These are phyloP conservation scores for Aulostomus chinensis DNA, from an alignment of 2,797 vertebrate genomes.

Conservation along the genomic window DNA sequence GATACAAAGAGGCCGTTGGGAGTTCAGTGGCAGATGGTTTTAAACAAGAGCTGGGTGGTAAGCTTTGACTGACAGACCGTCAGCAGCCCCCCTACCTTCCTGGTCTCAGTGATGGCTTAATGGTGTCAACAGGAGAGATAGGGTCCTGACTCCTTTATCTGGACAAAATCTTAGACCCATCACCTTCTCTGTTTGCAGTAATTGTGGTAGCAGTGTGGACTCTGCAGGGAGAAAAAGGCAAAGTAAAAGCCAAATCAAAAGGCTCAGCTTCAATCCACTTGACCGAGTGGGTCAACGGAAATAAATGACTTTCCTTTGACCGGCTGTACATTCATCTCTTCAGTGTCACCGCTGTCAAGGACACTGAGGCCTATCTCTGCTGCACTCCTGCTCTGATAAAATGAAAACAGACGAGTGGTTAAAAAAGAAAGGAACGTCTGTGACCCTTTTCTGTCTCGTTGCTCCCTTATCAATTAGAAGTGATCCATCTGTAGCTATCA, in stretches of 20 bases:
- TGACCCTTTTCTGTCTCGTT: slow-evolving; percentile 19
- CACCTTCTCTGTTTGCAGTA: slow-evolving; percentile 83
- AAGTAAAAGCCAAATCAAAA: slow-evolving; percentile 79
- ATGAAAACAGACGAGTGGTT: slow-evolving; percentile 61
- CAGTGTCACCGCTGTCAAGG: slow-evolving; percentile 79
- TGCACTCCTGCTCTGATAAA: slow-evolving; percentile 57
- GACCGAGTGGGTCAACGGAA: slow-evolving; percentile 84
- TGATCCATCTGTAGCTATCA: background rate
- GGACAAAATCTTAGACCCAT: slow-evolving; percentile 76
- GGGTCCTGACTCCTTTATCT: slow-evolving; percentile 77
- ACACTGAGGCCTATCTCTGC: slow-evolving; percentile 60
- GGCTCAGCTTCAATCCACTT: slow-evolving; percentile 87
- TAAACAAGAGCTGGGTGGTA: slow-evolving; percentile 69
- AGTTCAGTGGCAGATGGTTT: slow-evolving; percentile 60
- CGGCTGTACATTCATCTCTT: slow-evolving; percentile 78
- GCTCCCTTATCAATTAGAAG: slow-evolving; percentile 41
- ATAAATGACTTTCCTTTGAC: slow-evolving; percentile 87
- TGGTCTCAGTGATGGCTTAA: slow-evolving; percentile 73
- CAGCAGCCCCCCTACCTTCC: slow-evolving; percentile 4
- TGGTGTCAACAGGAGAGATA: slow-evolving; percentile 74
- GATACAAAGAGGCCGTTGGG: slow-evolving; percentile 64
- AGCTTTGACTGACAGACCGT: slow-evolving; percentile 70
- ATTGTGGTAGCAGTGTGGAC: slow-evolving; percentile 79
- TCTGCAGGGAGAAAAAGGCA: slow-evolving; percentile 55
- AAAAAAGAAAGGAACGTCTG: slow-evolving; percentile 7